These are phyloP conservation scores for Stenodera caucasica DNA, from an alignment of 2,888 invertebrate genomes.

Conservation along the genomic window DNA sequence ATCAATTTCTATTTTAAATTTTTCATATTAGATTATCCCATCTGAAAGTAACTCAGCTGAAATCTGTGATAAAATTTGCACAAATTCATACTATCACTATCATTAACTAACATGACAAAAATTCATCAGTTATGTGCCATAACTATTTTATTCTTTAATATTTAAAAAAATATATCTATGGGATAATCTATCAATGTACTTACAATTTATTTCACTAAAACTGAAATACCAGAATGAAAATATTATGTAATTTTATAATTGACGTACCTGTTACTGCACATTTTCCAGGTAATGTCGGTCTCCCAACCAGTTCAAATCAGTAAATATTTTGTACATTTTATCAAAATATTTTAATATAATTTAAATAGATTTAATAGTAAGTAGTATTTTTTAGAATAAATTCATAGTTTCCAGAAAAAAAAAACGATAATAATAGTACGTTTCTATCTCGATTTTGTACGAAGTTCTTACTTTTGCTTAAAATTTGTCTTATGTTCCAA, in stretches of 20 bases:
- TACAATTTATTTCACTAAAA: constrained; percentile 14
- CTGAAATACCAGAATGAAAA: not conserved
- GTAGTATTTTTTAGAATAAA: constrained; percentile 21
- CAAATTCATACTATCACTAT: not conserved
- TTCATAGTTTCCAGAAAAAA: not conserved
- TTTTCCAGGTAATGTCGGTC: not conserved
- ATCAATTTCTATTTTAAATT: not conserved
- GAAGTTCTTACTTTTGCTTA: constrained; percentile 14
- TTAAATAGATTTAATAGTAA: constrained; percentile 5
- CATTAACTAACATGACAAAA: constrained; percentile 19
- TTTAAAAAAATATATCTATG: constrained; percentile 6
- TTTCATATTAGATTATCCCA: constrained; percentile 16
- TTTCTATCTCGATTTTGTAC: constrained; percentile 24
- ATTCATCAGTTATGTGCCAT: constrained; percentile 18
- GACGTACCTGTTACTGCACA: not conserved
- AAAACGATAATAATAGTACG: not conserved
- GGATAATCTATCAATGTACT: constrained; percentile 16
- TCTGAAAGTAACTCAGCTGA: constrained; percentile 7
- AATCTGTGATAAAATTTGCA: constrained; percentile 21
- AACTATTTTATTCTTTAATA: not conserved
- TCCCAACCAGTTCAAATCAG: not conserved
- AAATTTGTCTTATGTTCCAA: constrained; percentile 17
- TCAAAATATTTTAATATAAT: constrained; percentile 23
- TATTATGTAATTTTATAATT: not conserved
- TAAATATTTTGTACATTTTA: constrained; percentile 16